These are phyloP conservation scores for Platichthys flesus DNA, from an alignment of 2,113 vertebrate species.

Conservation along the genomic window DNA sequence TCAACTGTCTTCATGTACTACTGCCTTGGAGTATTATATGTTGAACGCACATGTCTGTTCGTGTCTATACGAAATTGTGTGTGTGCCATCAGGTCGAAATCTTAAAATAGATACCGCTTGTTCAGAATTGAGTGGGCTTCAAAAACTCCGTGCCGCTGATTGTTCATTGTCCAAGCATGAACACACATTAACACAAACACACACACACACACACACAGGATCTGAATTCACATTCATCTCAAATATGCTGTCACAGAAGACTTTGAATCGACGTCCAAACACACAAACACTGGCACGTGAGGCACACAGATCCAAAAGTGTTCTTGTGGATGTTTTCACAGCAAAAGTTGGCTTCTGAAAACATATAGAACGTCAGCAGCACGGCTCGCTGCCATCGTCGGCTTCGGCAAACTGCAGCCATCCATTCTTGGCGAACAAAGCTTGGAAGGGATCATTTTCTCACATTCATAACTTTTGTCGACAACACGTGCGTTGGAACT, in stretches of 20 bases:
- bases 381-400: conserved; percentile 40
- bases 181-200: background rate
- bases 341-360: conserved; percentile 52
- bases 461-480: conserved; percentile 37
- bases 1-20: background rate
- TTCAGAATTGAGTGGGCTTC: conserved; percentile 25
- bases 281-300: conserved; percentile 2
- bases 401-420: conserved; percentile 30
- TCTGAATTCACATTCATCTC: conserved; percentile 2
- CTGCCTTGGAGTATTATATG: background rate
- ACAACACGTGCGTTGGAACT: conserved; percentile 20
- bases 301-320: conserved; percentile 30
- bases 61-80: background rate
- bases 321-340: conserved; percentile 52
- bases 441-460: conserved; percentile 37
- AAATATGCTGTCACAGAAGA: conserved; percentile 19
- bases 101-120: too few species aligned
- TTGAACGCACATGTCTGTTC: background rate
- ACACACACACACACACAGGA: background rate
- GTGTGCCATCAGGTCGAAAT: background rate
- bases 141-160: conserved; percentile 21
- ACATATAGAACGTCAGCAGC: conserved; percentile 42
- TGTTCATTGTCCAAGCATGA: conserved; percentile 13
- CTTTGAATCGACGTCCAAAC: conserved; percentile 32
- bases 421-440: conserved; percentile 41